phyloP scores from a whole-genome alignment of 1,140 invertebrate genomes.

The Anoplolepis gracilipes region DNA sequence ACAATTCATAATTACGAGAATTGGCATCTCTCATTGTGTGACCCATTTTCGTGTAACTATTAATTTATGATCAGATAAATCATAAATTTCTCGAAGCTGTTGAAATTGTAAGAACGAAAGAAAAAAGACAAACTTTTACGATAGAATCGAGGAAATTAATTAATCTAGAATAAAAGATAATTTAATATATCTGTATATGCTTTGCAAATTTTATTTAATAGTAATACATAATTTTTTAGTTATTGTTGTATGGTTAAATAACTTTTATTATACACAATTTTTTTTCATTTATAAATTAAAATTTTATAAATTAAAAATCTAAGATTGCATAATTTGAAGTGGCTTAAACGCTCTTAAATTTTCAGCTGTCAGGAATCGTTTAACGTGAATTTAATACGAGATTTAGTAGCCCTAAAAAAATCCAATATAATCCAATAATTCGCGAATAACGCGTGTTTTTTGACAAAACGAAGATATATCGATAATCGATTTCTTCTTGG shows the following conservation, averaged over 20 bases:
- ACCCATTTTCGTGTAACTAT: conserved; percentile 31
- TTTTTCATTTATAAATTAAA: neutral
- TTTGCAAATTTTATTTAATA: neutral
- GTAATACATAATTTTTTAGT: neutral
- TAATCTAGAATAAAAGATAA: neutral
- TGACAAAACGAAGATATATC: neutral
- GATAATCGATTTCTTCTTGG: conserved; percentile 2
- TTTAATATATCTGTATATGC: too few relatives aligned
- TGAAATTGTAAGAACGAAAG: neutral
- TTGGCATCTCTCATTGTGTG: neutral
- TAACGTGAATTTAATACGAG: neutral
- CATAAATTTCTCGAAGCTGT: neutral
- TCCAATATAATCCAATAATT: neutral
- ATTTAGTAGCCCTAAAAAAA: conserved; percentile 15
- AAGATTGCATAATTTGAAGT: neutral
- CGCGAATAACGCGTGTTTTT: conserved; percentile 21
- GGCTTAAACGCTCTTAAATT: neutral
- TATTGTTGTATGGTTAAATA: neutral
- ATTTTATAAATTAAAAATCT: neutral
- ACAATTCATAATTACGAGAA: conserved; percentile 43
- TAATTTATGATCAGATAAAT: conserved; percentile 43
- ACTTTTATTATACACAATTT: neutral
- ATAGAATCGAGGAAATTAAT: neutral
- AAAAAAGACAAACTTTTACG: neutral
- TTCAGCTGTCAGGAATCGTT: neutral